These are phyloP conservation scores for Hirtodrosophila alboralis DNA, from an alignment of 2,888 invertebrate species.

Conservation along the genomic window DNA sequence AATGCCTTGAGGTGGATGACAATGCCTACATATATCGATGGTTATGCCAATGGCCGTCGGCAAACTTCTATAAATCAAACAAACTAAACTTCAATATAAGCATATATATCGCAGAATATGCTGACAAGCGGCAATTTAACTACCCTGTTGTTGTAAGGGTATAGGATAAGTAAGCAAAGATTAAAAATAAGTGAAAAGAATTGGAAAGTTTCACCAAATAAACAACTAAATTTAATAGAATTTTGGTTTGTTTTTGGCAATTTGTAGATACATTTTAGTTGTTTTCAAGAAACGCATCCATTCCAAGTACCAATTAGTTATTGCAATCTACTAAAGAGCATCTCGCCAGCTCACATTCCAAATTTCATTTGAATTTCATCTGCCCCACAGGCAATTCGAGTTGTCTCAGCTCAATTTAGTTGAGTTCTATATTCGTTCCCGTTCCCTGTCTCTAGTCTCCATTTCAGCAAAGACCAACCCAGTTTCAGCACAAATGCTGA, in stretches of 20 bases:
- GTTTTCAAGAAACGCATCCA: too few relatives aligned
- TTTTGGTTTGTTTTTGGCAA: too few relatives aligned
- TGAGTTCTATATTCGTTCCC: slow-evolving; percentile 22
- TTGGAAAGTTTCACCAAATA: neutral
- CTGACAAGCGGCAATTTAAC: slow-evolving; percentile 17
- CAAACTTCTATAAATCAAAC: slow-evolving; percentile 48
- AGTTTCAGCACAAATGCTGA: slow-evolving; percentile 65
- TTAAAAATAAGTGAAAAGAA: neutral
- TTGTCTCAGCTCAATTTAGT: slow-evolving; percentile 9
- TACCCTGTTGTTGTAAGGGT: slow-evolving; percentile 2
- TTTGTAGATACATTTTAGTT: too few relatives aligned
- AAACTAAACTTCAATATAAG: slow-evolving; percentile 33
- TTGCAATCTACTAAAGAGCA: slow-evolving; percentile 15
- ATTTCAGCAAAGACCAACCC: slow-evolving; percentile 44
- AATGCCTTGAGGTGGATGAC: slow-evolving; percentile 26
- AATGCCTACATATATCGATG: too few relatives aligned
- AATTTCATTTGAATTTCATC: neutral
- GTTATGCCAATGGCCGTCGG: slow-evolving; percentile 21
- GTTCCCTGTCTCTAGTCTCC: slow-evolving; percentile 15
- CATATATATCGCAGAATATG: slow-evolving; percentile 20
- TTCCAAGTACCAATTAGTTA: neutral
- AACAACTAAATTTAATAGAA: too few relatives aligned
- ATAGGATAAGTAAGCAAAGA: neutral
- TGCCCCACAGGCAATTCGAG: slow-evolving; percentile 1
- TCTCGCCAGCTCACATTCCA: slow-evolving; percentile 7